Conservation (phyloP, 2,888 invertebrate genomes). For the Metallyticus violacea region DNA sequence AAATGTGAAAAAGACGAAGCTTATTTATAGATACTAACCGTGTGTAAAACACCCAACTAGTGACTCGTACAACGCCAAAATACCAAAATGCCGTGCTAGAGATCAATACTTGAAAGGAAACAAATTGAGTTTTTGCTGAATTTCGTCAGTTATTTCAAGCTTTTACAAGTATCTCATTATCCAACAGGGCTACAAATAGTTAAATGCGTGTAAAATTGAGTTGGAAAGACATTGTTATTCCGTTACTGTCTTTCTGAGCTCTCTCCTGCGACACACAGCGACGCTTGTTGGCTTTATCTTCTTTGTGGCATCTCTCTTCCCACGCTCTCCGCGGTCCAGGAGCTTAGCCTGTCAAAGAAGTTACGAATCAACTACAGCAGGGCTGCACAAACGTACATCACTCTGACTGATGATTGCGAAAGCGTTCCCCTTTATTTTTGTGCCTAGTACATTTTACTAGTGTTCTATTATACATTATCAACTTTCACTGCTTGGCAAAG, state of each 20-base stretch:
- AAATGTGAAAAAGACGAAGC: too few relatives aligned
- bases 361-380: neutral
- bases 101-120: too few relatives aligned
- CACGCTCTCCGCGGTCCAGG: neutral
- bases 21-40: too few relatives aligned
- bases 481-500: too few relatives aligned
- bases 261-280: neutral
- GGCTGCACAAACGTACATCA: neutral
- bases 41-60: too few relatives aligned
- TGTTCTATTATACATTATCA: too few relatives aligned
- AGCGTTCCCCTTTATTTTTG: too few relatives aligned
- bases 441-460: too few relatives aligned
- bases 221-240: neutral
- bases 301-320: neutral
- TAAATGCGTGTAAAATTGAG: neutral
- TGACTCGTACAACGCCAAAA: too few relatives aligned
- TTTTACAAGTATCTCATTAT: neutral
- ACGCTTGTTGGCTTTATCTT: neutral
- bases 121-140: too few relatives aligned
- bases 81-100: too few relatives aligned
- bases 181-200: neutral
- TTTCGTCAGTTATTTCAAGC: neutral
- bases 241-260: too few relatives aligned
- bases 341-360: neutral
- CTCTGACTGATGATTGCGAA: neutral